Evolutionary conservation across 2,797 vertebrate genomes (phyloP), one percentile per base, ranked within the genome.

Genomic region (Etheostoma perlongum): DNA sequence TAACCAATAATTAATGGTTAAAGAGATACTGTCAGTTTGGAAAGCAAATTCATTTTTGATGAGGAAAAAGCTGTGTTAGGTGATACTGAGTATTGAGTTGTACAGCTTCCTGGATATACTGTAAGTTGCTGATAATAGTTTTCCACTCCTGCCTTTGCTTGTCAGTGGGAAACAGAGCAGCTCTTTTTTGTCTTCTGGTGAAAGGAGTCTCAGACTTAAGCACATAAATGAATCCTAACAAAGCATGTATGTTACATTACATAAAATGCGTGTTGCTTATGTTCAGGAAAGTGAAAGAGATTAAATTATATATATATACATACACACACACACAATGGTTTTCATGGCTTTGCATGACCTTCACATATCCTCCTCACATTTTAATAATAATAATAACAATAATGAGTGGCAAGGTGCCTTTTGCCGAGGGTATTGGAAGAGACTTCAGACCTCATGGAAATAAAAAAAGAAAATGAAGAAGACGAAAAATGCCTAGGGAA

Each of bases 21-120:
- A 47, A 59, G 0, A 60, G 51, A 62, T 15, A 5, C 9, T 13
- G 40, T 67, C 48, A 52, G 33, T 55, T 9, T 52, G 16, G 47
- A 63, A 9, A 36, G n/a, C 46, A 66, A 57, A 53, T 47, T 47
- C 36, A 81, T 52, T 57, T 40, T 36, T 40, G 62, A 54, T 69
- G 62, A 78, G 25, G 14, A 53, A 65, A 60, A 19, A 36, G 46
- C 10, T 5, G 5, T 55, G 44, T 30, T 13, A 47, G 16, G 30
- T 61, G 61, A 52, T 49, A 30, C 16, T 49, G 23, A 70, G 57
- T 25, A 46, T 14, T 21, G 7, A 66, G 52, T 23, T 54, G 25
- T 27, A 44, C 2, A 57, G 54, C 57, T 44, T 74, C 62, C 46
- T 65, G 23, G 25, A 47, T 51, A 33, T 27, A 51, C 15, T 21